Base-by-base conservation (phyloP, 2,888 invertebrate species). In the Leptura quadrifasciata region DNA sequence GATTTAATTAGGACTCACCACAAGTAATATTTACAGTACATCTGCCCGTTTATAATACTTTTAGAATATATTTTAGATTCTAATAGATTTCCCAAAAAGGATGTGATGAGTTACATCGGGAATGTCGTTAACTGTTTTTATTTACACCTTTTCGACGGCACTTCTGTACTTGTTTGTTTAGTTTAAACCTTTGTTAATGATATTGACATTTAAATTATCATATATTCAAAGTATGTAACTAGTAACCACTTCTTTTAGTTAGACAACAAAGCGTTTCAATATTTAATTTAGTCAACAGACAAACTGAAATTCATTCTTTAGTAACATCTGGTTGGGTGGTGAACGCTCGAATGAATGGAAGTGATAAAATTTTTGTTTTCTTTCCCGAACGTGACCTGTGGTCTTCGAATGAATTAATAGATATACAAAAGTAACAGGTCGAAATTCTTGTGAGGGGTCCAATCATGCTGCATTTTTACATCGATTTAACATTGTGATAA, bases 161-260 rank as follows among this genome's bases (percentile, higher is more conserved):
- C 64, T 39, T 72, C 64, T 64, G 72, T 54, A 55, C 55, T 31
- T 72, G 64, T 72, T 72, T 71, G 52, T 18, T 71, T 24, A 61
- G n/a, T 71, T 71, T 72, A 64, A 72, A 72, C 64, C 52, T 64
- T 55, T 64, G 72, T 72, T 72, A 72, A 72, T 72, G 64, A 64
- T 72, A 64, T 55, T 64, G 63, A 72, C 64, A 55, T 54, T 54
- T 24, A 72, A 72, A 72, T 72, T 72, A 72, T 64, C 64, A 17
- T 18, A 57, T 20, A 20, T 57, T 52, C 57, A 20, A 57, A 57
- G 20, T 57, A 57, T 64, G 54, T 21, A 61, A 57, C 61, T 54
- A 47, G 71, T 63, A 63, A 72, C 72, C 52, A 63, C 63, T 72
- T 63, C 60, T 70, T 72, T 72, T 54, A 35, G 72, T 61, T 54